phyloP scores from a whole-genome alignment of 2,888 invertebrate species.

The Dryocosmus kuriphilus region DNA sequence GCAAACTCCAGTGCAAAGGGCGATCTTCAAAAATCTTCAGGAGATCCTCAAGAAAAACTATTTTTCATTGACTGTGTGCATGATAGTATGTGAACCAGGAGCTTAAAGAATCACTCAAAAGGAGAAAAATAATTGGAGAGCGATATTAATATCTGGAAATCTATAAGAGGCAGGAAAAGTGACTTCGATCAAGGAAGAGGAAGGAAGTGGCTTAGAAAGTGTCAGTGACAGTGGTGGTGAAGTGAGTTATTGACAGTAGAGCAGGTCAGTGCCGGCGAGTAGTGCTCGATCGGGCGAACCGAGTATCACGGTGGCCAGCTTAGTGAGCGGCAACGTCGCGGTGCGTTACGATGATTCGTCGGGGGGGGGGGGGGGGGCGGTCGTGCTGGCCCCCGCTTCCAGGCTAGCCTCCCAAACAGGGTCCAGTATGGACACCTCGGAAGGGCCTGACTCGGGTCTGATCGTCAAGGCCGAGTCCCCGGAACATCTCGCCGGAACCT shows the following conservation, averaged over 20 bases:
- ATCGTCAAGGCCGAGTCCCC: conserved; percentile 78
- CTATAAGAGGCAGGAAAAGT: conserved; percentile 27
- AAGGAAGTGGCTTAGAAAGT: background rate
- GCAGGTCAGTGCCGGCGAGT: conserved; percentile 39
- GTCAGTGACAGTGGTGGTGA: conserved; percentile 11
- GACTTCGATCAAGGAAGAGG: conserved; percentile 8
- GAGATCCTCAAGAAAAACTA: conserved; percentile 25
- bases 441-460: conserved; percentile 58
- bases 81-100: conserved; percentile 36
- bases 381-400: conserved; percentile 74
- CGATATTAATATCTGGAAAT: background rate
- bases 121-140: background rate
- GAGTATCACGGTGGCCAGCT: conserved; percentile 74
- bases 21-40: conserved; percentile 41
- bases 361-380: conserved; percentile 79
- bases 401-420: conserved; percentile 74
- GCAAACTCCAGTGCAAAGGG: conserved; percentile 54
- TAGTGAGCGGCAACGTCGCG: conserved; percentile 74
- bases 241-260: conserved; percentile 37
- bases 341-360: conserved; percentile 76
- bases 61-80: conserved; percentile 44
- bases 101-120: background rate
- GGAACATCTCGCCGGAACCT: conserved; percentile 76
- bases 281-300: conserved; percentile 36
- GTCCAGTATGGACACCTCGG: conserved; percentile 63